Base-by-base conservation (phyloP, 92 coral and sea anemone species). In the Zoanthus sansibaricus region DNA sequence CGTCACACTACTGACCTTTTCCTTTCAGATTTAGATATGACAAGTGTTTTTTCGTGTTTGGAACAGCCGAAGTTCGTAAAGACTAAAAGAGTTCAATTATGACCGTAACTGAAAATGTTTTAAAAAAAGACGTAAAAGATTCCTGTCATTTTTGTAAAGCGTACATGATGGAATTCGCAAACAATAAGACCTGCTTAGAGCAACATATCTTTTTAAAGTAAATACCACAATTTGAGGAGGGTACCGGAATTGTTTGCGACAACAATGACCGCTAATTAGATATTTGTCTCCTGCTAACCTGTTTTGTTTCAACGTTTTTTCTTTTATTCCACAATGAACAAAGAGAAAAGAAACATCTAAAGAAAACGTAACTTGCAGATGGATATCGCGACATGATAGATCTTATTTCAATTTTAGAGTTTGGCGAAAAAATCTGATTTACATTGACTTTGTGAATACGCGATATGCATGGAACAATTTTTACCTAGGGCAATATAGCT, bases 81-180 rank as follows among this genome's bases (percentile, higher is more conserved):
- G 69, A 62, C 31, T 9, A 3, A 62, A 4, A 6, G 69, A 62
- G 69, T 9, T 62, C 30, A 16, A 8, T n/a, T 3, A 17, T 17
- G 3, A 62, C 32, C 55, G 83, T 86, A 75, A 42, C 62, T 1
- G 42, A 37, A 2, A 76, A 70, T 56, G 69, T 75, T 49, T 79
- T 52, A 20, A 66, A 82, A 62, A 5, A 62, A 6, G 1, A 6
- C 0, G 9, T 4, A 62, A 62, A 1, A 17, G n/a, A 62, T 20
- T 62, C 30, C 9, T 62, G 9, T 62, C 69, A 62, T 62, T 62
- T 62, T 62, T 62, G 9, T 10, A n/a, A 17, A 17, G 69, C 9
- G 67, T 76, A 54, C 82, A 76, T 76, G 82, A 7, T 51, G 82
- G 68, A 76, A 76, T 76, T 76, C 74, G 17, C 12, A 69, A 69